These are phyloP conservation scores for Branchellion lobata DNA, from an alignment of 2,888 invertebrate genomes.

Conservation along the genomic window DNA sequence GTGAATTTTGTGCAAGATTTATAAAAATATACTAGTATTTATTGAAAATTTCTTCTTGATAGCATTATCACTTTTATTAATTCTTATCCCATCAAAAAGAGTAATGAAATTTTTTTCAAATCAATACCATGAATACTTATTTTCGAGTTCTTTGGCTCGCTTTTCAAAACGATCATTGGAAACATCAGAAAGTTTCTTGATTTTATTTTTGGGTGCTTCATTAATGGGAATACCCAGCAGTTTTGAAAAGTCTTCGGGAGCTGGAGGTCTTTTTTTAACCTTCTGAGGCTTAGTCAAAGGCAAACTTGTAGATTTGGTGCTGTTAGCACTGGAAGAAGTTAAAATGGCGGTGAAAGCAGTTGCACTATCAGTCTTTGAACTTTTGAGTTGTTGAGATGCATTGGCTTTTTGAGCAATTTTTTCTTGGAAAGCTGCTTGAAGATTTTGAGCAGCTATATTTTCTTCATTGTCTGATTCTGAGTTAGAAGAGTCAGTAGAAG, in stretches of 20 bases:
- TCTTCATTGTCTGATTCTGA: constrained; percentile 15
- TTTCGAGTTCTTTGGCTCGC: neutral
- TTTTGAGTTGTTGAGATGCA: neutral
- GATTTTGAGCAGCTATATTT: constrained; percentile 5
- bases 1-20: neutral
- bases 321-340: neutral
- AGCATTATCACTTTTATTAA: no score
- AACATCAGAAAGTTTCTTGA: constrained; percentile 9
- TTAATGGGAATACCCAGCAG: neutral
- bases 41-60: no score
- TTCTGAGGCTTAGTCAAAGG: neutral
- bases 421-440: constrained; percentile 10
- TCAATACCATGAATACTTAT: neutral
- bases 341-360: neutral
- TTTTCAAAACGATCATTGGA: neutral
- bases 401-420: constrained; percentile 15
- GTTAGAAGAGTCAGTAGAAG: constrained; percentile 3
- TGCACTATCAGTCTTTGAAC: neutral
- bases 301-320: neutral
- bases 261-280: constrained; percentile 8
- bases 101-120: no score
- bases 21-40: no score
- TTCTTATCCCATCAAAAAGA: no score
- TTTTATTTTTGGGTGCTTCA: neutral
- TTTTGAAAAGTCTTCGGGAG: neutral